Evolutionary conservation across 2,797 vertebrate genomes (phyloP), one percentile per base, ranked within the genome.

Genomic region (Harpagifer antarcticus): DNA sequence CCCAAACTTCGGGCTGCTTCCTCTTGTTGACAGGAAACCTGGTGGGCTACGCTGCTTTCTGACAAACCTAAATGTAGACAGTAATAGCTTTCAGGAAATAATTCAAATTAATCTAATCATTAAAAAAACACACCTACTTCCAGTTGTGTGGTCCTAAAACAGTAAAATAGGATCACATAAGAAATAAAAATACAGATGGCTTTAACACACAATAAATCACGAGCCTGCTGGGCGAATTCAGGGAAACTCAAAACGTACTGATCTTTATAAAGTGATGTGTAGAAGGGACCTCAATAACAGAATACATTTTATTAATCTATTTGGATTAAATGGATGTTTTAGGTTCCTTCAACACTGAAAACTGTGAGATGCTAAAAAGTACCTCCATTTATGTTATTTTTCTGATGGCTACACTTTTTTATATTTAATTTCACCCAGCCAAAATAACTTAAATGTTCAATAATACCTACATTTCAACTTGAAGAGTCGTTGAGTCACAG

Each of bases 11-110:
- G 40, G 19, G 43, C 59, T 72, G 69, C 78, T 87, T 89, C 86
- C 88, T 81, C 71, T 86, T 82, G 84, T 82, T 90, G 79, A 87
- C 91, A 91, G 90, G 87, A 93, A 86, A 55, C 61, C 66, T 40
- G 62, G 60, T 3, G 33, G 72, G 67, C 50, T 74, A 4, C 9
- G 2, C 50, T 60, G 74, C 69, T 86, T 88, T 79, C 85, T 82
- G 76, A 83, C 79, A 85, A 72, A 67, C 52, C 67, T 60, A 9
- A 65, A 60, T 45, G 2, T 47, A 49, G 64, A 76, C 61, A 66
- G 63, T 13, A n/a, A 67, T 10, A 27, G 31, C 71, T 71, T 81
- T 64, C 74, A 87, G 74, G 62, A 74, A 71, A 70, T 15, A 50
- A 23, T 27, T 37, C 3, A 2, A 44, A 62, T 70, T 33, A 59